Percentiles rank a stretch among this genome's conserved stretches.
Evolutionary conservation across 2,113 vertebrate species (phyloP).

Genomic region (Propithecus coquereli): DNA sequence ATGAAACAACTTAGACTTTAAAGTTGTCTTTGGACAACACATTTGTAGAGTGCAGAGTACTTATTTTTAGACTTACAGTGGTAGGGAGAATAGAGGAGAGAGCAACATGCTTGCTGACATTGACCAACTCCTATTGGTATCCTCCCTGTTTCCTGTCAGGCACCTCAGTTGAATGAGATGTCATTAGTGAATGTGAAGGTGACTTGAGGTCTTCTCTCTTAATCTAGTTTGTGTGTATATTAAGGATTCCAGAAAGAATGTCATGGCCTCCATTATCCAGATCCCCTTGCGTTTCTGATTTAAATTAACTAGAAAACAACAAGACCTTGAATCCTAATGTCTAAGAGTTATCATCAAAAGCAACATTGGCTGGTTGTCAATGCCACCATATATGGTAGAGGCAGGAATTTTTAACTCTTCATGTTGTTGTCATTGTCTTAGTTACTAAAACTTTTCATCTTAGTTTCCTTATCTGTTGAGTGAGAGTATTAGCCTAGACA

Average conservation of each 20-base stretch:
- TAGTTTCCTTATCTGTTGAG: neutral
- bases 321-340: neutral
- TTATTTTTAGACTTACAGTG: neutral
- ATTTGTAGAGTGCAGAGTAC: neutral
- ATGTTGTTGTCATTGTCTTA: neutral
- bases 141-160: neutral
- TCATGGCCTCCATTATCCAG: neutral
- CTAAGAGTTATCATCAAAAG: neutral
- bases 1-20: neutral
- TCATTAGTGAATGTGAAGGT: neutral
- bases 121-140: neutral
- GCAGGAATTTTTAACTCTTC: neutral
- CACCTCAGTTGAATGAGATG: neutral
- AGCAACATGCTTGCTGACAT: neutral
- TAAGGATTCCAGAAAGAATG: neutral
- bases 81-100: neutral
- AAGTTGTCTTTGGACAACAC: neutral
- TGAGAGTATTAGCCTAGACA: neutral
- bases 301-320: neutral
- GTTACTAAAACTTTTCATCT: neutral
- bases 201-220: neutral
- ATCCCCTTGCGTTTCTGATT: neutral
- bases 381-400: neutral
- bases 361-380: neutral
- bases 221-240: neutral